Percentiles rank a stretch among this genome's conserved stretches.
Evolutionary conservation across 2,888 invertebrate genomes (phyloP).

Genomic region (Diploptera punctata): DNA sequence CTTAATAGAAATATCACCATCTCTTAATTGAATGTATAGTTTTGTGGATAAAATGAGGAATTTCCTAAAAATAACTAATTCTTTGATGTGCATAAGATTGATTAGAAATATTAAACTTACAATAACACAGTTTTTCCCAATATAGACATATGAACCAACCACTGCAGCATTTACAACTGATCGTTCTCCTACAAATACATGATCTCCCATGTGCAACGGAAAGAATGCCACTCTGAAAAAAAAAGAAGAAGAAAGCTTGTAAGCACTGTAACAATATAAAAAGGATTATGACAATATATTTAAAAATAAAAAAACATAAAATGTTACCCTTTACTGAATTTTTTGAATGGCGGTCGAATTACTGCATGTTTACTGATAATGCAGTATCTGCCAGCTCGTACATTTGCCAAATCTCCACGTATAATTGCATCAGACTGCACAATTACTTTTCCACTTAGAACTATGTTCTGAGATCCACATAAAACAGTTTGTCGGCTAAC

Average conservation of each 20-base stretch:
- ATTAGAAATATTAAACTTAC: slow-evolving; percentile 78
- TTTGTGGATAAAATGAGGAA: neutral
- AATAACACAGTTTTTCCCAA: slow-evolving; percentile 97
- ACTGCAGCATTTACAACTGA: slow-evolving; percentile 96
- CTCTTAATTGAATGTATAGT: too few species aligned
- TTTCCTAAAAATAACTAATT: neutral
- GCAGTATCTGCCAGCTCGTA: slow-evolving; percentile 94
- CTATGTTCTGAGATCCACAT: slow-evolving; percentile 99
- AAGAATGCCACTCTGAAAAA: slow-evolving; percentile 88
- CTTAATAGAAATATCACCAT: too few species aligned
- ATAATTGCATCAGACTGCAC: slow-evolving; percentile 97
- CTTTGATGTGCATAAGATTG: too few species aligned
- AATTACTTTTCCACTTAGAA: slow-evolving; percentile 97
- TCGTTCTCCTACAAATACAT: slow-evolving; percentile 96
- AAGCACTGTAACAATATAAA: too few species aligned
- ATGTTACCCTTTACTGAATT: slow-evolving; percentile 93
- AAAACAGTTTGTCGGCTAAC: slow-evolving; percentile 94
- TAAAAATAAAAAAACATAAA: slow-evolving; percentile 52
- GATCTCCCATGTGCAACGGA: slow-evolving; percentile 96
- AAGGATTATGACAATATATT: too few species aligned
- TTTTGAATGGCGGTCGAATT: slow-evolving; percentile 96
- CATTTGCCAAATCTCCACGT: slow-evolving; percentile 95
- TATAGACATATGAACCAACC: slow-evolving; percentile 97
- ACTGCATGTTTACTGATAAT: slow-evolving; percentile 94
- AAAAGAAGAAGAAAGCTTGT: slow-evolving; percentile 29